These are phyloP conservation scores for Petrolisthes cinctipes DNA, from an alignment of 2,888 invertebrate species.

Conservation along the genomic window DNA sequence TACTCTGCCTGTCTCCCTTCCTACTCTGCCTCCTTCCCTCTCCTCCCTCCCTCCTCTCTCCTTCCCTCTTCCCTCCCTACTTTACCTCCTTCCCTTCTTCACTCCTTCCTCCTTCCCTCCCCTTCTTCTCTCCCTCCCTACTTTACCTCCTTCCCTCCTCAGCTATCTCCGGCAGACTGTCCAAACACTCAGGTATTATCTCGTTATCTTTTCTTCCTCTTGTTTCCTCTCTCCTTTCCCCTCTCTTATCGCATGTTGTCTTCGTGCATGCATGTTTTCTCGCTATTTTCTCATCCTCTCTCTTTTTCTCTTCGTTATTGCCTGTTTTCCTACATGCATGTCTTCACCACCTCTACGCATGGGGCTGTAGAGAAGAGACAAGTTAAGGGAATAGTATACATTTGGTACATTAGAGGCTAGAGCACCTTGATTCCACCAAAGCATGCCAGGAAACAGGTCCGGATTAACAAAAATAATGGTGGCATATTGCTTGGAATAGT, in stretches of 20 bases:
- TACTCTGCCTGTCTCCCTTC: background rate
- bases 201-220: background rate
- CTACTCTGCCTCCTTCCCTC: slow-evolving; percentile 13
- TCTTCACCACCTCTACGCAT: background rate
- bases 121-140: background rate
- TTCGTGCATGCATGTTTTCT: background rate
- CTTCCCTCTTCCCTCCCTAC: background rate
- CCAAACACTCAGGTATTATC: background rate
- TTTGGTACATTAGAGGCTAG: no score
- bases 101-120: background rate
- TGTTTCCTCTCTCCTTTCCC: background rate
- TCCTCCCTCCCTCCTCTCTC: slow-evolving; percentile 36
- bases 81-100: background rate
- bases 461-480: no score
- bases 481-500: no score
- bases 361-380: no score
- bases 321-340: background rate
- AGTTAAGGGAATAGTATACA: no score
- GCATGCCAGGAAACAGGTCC: no score
- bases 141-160: background rate
- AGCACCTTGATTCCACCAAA: no score
- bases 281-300: background rate
- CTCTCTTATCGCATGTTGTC: background rate
- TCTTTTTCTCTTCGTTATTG: background rate
- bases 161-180: background rate